Evolutionary conservation across 2,113 vertebrate species (phyloP), one percentile per base, ranked within the genome.

Genomic region (Pleuronectes platessa): DNA sequence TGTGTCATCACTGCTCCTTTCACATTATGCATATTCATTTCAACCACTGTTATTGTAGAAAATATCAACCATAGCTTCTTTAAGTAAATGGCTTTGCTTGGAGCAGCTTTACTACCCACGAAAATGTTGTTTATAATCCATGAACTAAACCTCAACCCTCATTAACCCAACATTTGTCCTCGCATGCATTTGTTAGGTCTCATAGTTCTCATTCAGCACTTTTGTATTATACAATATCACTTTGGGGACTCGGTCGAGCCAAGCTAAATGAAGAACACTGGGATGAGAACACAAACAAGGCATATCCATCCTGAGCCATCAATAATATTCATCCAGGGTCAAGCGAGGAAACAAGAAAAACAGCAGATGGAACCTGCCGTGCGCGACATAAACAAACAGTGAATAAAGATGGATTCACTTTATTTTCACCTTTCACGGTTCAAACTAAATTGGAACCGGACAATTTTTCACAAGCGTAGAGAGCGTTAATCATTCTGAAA

Each of bases 321-420:
- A 49, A 76, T 73, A 61, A 82, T 59, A 83, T 85, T 85, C 80
- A 79, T 76, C 75, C 76, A 61, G 68, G 81, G 81, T 86, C 78
- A 83, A 79, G 74, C 68, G 61, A 68, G 83, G 74, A 54, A 45
- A 74, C 63, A 76, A 26, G 68, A 76, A 79, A 80, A 86, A 86
- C 88, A 90, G 73, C 87, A 88, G 82, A 89, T 90, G 83, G 83
- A 88, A 74, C 26, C 63, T 53, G 70, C 35, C 26, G 59, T 45
- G 45, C 54, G 31, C 69, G 27, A 67, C 71, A 78, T n/a, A 53
- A 83, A 83, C 82, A 78, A 83, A 76, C 62, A 17, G 14, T 83
- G 65, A 82, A 88, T 86, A 87, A 67, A 80, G 76, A 90, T 61
- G 27, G 15, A 55, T 42, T 58, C 18, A 15, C 58, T 59, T 71